phyloP scores from a whole-genome alignment of 2,113 vertebrate genomes.

The Gobiocypris rarus region DNA sequence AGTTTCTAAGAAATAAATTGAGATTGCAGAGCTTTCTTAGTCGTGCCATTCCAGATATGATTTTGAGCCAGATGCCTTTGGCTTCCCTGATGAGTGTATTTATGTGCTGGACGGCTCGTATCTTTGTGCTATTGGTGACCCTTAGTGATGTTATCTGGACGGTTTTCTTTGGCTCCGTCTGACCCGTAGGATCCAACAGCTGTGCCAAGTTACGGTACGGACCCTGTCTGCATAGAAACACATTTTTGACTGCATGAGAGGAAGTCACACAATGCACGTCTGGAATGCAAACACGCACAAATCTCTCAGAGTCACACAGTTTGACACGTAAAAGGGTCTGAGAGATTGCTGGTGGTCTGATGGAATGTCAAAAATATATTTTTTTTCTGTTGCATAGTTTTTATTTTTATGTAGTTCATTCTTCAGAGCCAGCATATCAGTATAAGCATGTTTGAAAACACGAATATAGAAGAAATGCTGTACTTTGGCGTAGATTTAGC shows the following conservation, averaged over 20 bases:
- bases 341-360: conserved; percentile 14
- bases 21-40: not conserved
- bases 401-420: not conserved
- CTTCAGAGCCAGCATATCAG: not conserved
- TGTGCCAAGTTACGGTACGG: conserved; percentile 4
- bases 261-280: conserved; percentile 63
- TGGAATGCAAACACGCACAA: conserved; percentile 64
- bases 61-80: not conserved
- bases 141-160: not conserved
- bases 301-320: not conserved
- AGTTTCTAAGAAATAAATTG: not conserved
- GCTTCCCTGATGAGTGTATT: not conserved
- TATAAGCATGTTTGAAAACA: not conserved
- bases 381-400: not conserved
- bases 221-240: conserved; percentile 12
- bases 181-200: not conserved
- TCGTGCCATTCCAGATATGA: not conserved
- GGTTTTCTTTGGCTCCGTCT: conserved; percentile 42
- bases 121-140: not conserved
- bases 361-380: not conserved
- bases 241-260: conserved; percentile 61
- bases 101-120: not conserved
- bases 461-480: not conserved
- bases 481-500: not conserved
- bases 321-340: conserved; percentile 26